Evolutionary conservation across 2,888 invertebrate species (phyloP).

Genomic region (Neoitamus cyanurus): DNA sequence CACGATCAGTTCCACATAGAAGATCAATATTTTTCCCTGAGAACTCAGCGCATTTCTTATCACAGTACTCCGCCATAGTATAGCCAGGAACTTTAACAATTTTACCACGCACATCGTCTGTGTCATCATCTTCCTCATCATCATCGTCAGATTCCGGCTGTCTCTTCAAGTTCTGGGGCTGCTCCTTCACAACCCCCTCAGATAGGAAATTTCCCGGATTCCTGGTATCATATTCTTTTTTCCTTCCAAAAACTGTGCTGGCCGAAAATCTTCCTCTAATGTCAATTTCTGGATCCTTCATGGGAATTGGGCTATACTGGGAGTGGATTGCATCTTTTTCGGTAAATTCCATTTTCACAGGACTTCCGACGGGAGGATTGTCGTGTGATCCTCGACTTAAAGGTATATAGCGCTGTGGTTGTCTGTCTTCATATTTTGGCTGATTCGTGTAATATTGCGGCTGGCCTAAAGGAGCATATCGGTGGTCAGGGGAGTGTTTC

Average conservation of each 20-base stretch:
- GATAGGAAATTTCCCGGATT: neutral
- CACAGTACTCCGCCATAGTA: neutral
- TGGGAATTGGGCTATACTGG: constrained; percentile 60
- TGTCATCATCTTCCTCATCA: neutral
- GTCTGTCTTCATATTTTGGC: constrained; percentile 2
- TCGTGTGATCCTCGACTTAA: neutral
- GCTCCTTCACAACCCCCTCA: constrained; percentile 25
- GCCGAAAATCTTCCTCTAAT: neutral
- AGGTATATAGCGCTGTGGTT: constrained; percentile 10
- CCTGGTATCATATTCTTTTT: constrained; percentile 6
- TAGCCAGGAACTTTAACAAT: constrained; percentile 14
- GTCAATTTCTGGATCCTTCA: neutral
- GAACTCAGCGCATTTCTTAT: constrained; percentile 17
- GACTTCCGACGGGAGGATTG: constrained; percentile 52
- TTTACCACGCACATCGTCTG: neutral
- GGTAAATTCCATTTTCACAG: constrained; percentile 63
- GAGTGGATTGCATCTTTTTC: constrained; percentile 63
- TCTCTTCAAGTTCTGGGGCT: neutral
- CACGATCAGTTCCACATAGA: constrained; percentile 61
- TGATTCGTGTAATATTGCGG: neutral
- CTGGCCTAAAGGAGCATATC: constrained; percentile 25
- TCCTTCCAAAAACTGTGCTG: neutral
- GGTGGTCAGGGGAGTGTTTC: constrained; percentile 62
- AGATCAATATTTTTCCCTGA: neutral
- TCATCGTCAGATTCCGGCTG: neutral